phyloP scores from a whole-genome alignment of 2,888 invertebrate genomes.

The Gymnoscelis rufifasciata region DNA sequence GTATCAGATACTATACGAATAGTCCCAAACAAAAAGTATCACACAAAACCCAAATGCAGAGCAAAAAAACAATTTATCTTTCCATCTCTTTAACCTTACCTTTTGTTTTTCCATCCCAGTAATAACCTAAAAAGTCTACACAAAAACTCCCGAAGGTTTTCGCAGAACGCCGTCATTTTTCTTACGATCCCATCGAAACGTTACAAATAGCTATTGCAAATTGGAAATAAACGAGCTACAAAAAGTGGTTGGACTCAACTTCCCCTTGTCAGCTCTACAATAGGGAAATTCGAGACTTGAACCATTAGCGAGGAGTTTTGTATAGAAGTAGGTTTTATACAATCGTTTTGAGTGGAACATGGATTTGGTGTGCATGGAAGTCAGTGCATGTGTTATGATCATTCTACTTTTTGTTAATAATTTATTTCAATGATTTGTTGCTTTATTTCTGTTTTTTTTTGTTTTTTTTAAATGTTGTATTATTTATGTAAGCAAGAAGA shows the following conservation, averaged over 20 bases:
- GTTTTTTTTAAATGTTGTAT: too few species aligned
- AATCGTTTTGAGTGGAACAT: too few species aligned
- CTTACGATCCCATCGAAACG: conserved; percentile 38
- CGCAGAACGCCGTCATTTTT: conserved; percentile 33
- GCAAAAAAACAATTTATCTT: neutral
- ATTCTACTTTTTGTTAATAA: too few species aligned
- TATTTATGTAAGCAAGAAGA: too few species aligned
- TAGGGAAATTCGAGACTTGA: conserved; percentile 42
- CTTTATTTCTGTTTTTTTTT: too few species aligned
- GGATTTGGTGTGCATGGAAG: too few species aligned
- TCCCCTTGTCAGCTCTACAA: conserved; percentile 43
- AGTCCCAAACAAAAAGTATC: too few species aligned
- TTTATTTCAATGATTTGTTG: too few species aligned
- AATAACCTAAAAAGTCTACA: conserved; percentile 12
- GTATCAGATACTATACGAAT: too few species aligned
- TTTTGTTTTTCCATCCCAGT: conserved; percentile 10
- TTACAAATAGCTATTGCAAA: conserved; percentile 54
- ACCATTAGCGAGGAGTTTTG: conserved; percentile 32
- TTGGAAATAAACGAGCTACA: conserved; percentile 56
- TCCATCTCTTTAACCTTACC: neutral
- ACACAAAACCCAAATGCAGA: too few species aligned
- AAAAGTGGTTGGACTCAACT: conserved; percentile 42
- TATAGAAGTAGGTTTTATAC: neutral
- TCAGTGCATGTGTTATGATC: too few species aligned
- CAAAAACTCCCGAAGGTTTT: conserved; percentile 22